Base-by-base conservation (phyloP, 2,888 invertebrate species). In the Serripes groenlandicus region DNA sequence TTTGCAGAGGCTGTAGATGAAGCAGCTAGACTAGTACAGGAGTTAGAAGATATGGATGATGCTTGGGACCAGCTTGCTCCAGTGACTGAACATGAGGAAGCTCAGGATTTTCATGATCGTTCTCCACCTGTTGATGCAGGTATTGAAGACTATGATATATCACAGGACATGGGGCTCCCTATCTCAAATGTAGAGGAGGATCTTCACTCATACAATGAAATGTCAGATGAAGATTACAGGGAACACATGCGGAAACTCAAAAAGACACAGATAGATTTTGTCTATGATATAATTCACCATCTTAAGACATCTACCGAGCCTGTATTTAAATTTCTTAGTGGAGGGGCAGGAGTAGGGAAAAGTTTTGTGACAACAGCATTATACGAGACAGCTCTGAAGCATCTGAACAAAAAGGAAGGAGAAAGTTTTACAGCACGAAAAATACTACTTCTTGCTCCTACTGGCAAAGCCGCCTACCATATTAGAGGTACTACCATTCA, bases 21-120 rank as follows among this genome's bases (percentile, higher is more conserved):
- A 21, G 87, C 84, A 54, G 56, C 77, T 54, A 73, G 76, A 28
- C 21, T 77, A 23, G 35, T 80, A 21, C 32, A 35, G 54, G 23
- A 35, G 78, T 56, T 76, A 7, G 52, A 58, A 62, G 81, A 81
- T 62, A 52, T 74, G 35, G 18, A 64, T 60, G 78, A 85, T 66
- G 77, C 56, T 7, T 86, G 75, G 82, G 79, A 88, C 73, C 60
- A 75, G 15, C n/a, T 85, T 21, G 87, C 87, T 60, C 84, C 87
- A 37, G 71, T 32, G 18, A 78, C 75, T 56, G 70, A 87, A 68
- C 71, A 87, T 69, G 28, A 49, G 32, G 72, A 86, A 30, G 56
- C 62, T 73, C 30, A 35, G n/a, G n/a, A n/a, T n/a, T n/a, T n/a
- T n/a, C n/a, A n/a, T n/a, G n/a, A n/a, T n/a, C n/a, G n/a, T n/a